Conservation (phyloP, 2,797 vertebrate species). For the Linurgus olivaceus region DNA sequence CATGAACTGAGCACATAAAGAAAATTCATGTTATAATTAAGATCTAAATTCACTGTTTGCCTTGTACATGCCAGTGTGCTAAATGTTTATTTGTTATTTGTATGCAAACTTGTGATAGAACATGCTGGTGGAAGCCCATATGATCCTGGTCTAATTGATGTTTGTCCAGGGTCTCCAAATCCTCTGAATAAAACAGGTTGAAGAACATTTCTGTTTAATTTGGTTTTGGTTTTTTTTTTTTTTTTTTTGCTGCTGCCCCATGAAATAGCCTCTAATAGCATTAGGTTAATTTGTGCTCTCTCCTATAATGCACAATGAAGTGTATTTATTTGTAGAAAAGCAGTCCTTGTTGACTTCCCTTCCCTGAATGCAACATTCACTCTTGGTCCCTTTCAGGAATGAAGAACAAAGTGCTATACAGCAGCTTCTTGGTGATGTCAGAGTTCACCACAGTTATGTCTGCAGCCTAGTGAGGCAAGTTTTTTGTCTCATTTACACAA, state of each 20-base stretch:
- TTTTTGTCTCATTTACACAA: neutral
- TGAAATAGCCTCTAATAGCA: neutral
- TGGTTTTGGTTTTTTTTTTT: no score
- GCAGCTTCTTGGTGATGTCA: neutral
- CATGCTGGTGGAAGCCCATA: neutral
- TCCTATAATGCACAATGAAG: neutral
- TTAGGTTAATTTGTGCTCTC: neutral
- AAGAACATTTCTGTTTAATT: neutral
- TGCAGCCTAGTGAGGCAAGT: accelerated
- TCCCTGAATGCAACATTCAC: neutral
- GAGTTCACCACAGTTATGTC: accelerated
- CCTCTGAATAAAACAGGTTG: neutral
- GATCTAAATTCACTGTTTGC: neutral
- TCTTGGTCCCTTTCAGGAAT: neutral
- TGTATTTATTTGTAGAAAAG: neutral
- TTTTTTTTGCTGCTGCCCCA: neutral
- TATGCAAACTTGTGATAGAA: neutral
- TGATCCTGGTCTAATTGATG: neutral
- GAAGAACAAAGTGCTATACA: neutral
- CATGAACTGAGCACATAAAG: neutral
- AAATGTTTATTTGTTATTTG: neutral
- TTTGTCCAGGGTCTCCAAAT: neutral
- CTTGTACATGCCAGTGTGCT: neutral
- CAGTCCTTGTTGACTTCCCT: neutral
- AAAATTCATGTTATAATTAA: neutral